Percentiles rank a stretch among this genome's conserved stretches.
Conservation (phyloP, 2,797 vertebrate species). For the Halcyon leucocephala region DNA sequence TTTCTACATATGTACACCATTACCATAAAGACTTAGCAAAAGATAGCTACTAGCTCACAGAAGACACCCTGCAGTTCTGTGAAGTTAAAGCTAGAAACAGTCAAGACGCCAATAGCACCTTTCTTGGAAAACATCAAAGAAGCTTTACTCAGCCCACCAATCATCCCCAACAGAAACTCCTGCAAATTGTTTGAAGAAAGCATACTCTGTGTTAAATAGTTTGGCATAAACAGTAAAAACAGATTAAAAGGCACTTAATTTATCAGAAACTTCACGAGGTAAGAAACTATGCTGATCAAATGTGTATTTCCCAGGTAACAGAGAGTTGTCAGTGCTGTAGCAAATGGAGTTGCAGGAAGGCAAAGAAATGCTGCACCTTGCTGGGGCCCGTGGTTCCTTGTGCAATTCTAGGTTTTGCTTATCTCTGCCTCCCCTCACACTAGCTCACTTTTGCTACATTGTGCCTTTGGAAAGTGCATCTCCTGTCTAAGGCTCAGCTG, state of each 20-base stretch:
- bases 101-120: background rate
- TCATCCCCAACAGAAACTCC: constrained; percentile 3
- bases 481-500: background rate
- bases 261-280: background rate
- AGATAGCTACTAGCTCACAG: background rate
- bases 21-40: background rate
- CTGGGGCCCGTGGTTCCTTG: background rate
- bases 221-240: background rate
- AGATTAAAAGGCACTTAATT: background rate
- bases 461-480: background rate
- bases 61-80: background rate
- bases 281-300: background rate
- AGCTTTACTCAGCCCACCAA: background rate
- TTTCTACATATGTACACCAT: background rate
- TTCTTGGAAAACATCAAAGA: background rate
- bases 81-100: constrained; percentile 8
- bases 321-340: background rate
- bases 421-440: background rate
- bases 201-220: background rate
- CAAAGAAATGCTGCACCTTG: background rate
- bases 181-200: background rate
- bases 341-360: background rate
- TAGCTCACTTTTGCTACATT: background rate
- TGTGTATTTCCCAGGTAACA: background rate
- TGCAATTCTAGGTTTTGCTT: background rate